Evolutionary conservation across 2,113 vertebrate species (phyloP).

Genomic region (Mionectes macconnelli): DNA sequence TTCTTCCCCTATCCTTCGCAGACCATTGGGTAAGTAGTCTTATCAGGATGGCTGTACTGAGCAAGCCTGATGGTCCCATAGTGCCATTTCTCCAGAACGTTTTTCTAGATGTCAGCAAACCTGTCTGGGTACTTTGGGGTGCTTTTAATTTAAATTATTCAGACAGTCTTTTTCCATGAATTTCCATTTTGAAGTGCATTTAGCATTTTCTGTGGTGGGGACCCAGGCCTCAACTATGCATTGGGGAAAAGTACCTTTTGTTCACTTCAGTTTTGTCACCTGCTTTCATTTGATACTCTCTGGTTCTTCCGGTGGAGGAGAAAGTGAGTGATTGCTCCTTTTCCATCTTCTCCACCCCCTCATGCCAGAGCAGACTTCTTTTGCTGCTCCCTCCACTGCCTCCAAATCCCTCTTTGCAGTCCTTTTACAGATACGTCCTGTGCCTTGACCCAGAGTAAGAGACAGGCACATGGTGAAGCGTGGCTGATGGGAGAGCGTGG

Average conservation of each 20-base stretch:
- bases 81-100: background rate
- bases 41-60: fast-evolving
- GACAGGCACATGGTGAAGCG: background rate
- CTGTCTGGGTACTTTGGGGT: background rate
- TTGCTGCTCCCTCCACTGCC: background rate
- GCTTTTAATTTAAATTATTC: background rate
- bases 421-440: background rate
- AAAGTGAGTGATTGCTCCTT: background rate
- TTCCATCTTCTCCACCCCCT: background rate
- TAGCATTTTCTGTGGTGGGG: background rate
- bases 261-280: background rate
- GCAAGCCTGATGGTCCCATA: background rate
- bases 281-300: background rate
- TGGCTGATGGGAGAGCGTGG: background rate
- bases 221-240: background rate
- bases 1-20: background rate
- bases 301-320: background rate
- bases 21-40: background rate
- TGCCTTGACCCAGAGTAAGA: background rate
- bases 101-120: background rate
- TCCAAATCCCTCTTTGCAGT: background rate
- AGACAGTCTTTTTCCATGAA: background rate
- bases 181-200: background rate
- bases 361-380: background rate
- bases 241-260: background rate